Percentiles rank a stretch among this genome's conserved stretches.
Conservation (phyloP, 2,797 vertebrate genomes). For the Meriones psammophilus region DNA sequence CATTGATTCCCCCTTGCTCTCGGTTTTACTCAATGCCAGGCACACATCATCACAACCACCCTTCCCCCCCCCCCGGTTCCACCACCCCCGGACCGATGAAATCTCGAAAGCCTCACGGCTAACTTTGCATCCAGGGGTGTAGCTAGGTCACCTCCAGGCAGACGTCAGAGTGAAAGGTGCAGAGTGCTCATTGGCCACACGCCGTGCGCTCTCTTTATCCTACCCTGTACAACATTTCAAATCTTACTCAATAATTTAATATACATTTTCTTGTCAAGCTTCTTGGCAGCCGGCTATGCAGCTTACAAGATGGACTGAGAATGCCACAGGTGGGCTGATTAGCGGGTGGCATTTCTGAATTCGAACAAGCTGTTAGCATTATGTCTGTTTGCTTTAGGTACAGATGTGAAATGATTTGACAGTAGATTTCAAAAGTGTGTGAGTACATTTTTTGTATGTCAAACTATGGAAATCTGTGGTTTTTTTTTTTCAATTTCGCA, state of each 20-base stretch:
- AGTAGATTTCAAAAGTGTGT: constrained; percentile 88
- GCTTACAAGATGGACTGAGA: constrained; percentile 90
- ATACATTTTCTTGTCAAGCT: constrained; percentile 90
- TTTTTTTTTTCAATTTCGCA: constrained; percentile 76
- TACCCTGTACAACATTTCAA: constrained; percentile 85
- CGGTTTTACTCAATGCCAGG: neutral
- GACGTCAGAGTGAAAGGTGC: constrained; percentile 75
- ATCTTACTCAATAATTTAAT: constrained; percentile 89
- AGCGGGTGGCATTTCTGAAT: constrained; percentile 91
- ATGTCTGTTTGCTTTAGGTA: constrained; percentile 91
- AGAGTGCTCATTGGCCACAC: constrained; percentile 75
- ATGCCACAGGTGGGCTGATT: constrained; percentile 91
- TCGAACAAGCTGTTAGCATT: constrained; percentile 91
- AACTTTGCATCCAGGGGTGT: neutral
- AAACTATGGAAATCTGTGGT: constrained; percentile 83
- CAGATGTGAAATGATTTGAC: constrained; percentile 92
- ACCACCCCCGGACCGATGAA: neutral
- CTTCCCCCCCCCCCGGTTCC: too few species aligned
- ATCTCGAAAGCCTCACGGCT: neutral
- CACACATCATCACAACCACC: neutral
- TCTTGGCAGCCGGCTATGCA: constrained; percentile 88
- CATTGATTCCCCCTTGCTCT: constrained; percentile 7
- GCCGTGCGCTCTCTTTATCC: constrained; percentile 81
- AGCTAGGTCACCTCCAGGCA: constrained; percentile 78
- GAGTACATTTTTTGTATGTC: constrained; percentile 88